Evolutionary conservation across 2,797 vertebrate genomes (phyloP), one percentile per base, ranked within the genome.

Genomic region (Peromyscus attwateri): DNA sequence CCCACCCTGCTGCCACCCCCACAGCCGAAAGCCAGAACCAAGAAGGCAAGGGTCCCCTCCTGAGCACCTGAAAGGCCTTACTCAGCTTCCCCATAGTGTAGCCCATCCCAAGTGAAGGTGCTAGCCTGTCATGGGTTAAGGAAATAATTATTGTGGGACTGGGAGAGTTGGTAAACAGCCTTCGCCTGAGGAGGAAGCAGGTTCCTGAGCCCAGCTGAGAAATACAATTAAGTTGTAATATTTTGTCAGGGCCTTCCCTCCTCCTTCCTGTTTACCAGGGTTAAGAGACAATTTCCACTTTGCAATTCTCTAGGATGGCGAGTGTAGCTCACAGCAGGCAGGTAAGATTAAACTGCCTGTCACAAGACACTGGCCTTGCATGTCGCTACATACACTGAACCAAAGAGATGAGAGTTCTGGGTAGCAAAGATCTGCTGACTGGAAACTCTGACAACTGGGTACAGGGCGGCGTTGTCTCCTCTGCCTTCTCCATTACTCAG

Each of bases 341-440:
- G 95, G 96, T 97, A 91, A 98, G 95, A 98, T 98, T 98, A 98
- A 98, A 98, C 97, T 97, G 96, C 97, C 97, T 73, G 96, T 98
- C 98, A 98, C 1, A 0, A 95, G 97, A 91, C 40, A 0, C 66
- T 97, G 92, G 95, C 96, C 93, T 97, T 97, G 95, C 16, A 1
- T n/a, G 34, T 92, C 91, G 71, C 97, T 96, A 62, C 90, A 81
- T 46, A 90, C 96, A 43, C 75, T 88, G 85, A 96, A 87, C 92
- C 16, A 0, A 34, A 80, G 95, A 98, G 95, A 98, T 90, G 97
- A 94, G 91, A 97, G 79, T 89, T 94, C 37, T 64, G 77, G 87
- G 92, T 95, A 40, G 91, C 64, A 55, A 71, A 62, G 83, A 92
- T 80, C 89, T 85, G 89, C 94, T 34, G 89, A 96, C 87, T 57